Base-by-base conservation (phyloP, 1,140 invertebrate genomes). In the Tribolium castaneum region DNA sequence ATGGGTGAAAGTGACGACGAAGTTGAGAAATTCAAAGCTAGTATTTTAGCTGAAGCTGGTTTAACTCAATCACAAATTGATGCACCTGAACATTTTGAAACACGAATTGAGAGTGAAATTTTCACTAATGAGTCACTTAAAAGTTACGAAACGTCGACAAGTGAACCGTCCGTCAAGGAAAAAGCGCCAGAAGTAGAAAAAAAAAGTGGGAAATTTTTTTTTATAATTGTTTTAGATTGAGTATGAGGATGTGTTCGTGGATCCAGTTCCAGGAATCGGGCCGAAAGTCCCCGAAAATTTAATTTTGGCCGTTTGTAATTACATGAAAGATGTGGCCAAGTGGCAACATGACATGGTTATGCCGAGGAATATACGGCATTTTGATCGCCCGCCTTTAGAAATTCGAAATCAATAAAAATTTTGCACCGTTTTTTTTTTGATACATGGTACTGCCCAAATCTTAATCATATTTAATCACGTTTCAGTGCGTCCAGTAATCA, bases 301-400 rank as follows among this genome's bases (percentile, higher is more conserved):
- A 4, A 84, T 89, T 0, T 79, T 84, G 1, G 87, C 88, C 3
- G 87, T 91, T 30, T 78, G 86, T 1, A 86, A 87, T 5, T 91
- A 90, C 78, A 87, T 90, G 50, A 78, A 85, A 10, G 86, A 88
- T 6, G 87, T 88, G 6, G 85, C 87, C n/a, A 86, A 86, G 45
- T 83, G 87, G 3, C 90, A 91, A 79, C 87, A 87, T 10, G 88
- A 89, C 16, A 86, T 90, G 84, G 87, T 91, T 12, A 91, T 91
- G 90, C 90, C 90, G 0, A 86, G 90, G 79, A 91, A 92, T 80
- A 88, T 92, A 6, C 83, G 89, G 3, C 90, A 91, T 80, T 90
- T 89, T 74, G 83, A 89, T 45, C 91, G 90, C 76, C 91, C 91
- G 6, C 89, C 90, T 0, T 80, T 92, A 52, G 90, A 91, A 45